A percentile compares a stretch with the other conserved stretches of the same genome.
These are phyloP conservation scores for Arenicola marina DNA, from an alignment of 2,888 invertebrate genomes.

Conservation along the genomic window DNA sequence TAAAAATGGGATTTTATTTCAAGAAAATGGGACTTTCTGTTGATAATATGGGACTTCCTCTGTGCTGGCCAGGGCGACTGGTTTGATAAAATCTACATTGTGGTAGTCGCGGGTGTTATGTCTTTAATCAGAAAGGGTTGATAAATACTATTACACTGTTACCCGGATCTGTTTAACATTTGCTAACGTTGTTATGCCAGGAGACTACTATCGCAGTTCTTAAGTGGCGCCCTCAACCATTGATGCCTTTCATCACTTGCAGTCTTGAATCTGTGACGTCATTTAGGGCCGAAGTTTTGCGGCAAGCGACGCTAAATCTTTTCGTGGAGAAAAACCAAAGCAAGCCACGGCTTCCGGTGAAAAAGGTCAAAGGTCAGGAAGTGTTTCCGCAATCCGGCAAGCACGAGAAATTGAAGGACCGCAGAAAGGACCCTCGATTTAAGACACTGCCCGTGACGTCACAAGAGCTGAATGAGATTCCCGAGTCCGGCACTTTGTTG, in stretches of 20 bases:
- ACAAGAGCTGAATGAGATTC: conserved; percentile 2
- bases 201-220: no score
- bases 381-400: conserved; percentile 49
- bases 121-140: no score
- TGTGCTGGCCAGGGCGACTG: no score
- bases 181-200: no score
- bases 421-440: conserved; percentile 19
- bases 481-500: neutral
- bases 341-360: conserved; percentile 18
- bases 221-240: no score
- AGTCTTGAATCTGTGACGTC: conserved; percentile 54
- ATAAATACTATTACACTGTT: no score
- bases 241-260: neutral
- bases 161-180: no score
- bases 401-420: conserved; percentile 4
- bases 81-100: no score
- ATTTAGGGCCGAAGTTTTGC: conserved; percentile 50
- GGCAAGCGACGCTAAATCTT: conserved; percentile 44
- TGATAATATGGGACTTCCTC: no score
- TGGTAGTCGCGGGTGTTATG: no score
- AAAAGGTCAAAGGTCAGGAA: conserved; percentile 31
- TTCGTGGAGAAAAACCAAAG: conserved; percentile 40
- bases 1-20: no score
- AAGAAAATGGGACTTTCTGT: no score
- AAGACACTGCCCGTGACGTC: conserved; percentile 4